Percentiles rank a stretch among this genome's conserved stretches.
Conservation (phyloP, 1,140 invertebrate genomes). For the Drosophila jambulina region DNA sequence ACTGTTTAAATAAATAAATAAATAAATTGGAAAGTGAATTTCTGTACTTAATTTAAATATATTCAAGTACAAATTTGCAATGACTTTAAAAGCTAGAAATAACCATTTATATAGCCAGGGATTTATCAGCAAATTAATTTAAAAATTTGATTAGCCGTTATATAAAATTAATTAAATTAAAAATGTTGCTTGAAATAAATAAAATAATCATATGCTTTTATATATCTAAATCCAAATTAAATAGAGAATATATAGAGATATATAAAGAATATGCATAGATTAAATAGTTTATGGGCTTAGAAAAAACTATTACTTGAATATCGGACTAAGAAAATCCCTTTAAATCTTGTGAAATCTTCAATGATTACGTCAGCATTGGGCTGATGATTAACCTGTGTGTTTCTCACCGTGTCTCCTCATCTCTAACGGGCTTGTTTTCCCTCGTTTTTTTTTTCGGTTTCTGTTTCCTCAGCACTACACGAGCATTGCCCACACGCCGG, state of each 20-base stretch:
- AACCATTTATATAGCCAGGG: background rate
- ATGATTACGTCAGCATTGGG: slow-evolving; percentile 3
- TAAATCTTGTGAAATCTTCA: background rate
- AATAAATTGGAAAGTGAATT: background rate
- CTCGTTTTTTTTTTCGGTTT: slow-evolving; percentile 15
- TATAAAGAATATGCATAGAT: background rate
- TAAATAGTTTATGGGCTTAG: background rate
- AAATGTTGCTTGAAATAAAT: background rate
- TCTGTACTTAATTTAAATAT: background rate
- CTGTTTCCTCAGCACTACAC: slow-evolving; percentile 90
- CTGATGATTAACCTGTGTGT: slow-evolving; percentile 12
- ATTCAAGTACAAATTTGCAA: too few relatives aligned
- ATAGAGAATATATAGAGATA: background rate
- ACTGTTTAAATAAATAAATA: too few relatives aligned
- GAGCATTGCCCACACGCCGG: slow-evolving; percentile 94
- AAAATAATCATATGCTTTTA: background rate
- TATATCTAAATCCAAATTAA: background rate
- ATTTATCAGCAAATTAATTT: background rate
- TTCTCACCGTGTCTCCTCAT: slow-evolving; percentile 13
- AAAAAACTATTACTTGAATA: background rate
- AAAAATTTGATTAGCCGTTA: background rate
- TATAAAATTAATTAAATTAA: background rate
- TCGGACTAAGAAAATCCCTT: background rate
- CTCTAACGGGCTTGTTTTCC: slow-evolving; percentile 21
- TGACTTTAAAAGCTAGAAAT: background rate